These are phyloP conservation scores for Nesidiocoris tenuis DNA, from an alignment of 2,888 invertebrate species.

Conservation along the genomic window DNA sequence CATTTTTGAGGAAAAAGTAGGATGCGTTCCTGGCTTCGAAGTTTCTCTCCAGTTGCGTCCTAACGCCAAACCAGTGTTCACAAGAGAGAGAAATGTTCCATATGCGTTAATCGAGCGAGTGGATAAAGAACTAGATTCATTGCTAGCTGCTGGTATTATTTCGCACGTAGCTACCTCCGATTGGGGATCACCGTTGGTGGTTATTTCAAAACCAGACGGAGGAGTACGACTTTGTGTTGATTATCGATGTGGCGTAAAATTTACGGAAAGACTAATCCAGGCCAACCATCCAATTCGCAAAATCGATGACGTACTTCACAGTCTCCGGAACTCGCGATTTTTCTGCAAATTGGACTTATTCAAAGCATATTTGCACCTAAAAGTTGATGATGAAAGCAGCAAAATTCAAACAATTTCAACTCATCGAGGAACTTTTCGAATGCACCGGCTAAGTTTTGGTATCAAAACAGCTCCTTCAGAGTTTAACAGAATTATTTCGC, in stretches of 20 bases:
- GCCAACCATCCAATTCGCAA: constrained; percentile 47
- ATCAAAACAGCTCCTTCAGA: constrained; percentile 21
- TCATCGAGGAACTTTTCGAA: not conserved
- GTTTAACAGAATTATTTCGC: constrained; percentile 6
- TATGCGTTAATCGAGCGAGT: not conserved
- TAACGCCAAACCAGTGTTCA: constrained; percentile 16
- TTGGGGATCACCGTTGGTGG: constrained; percentile 12
- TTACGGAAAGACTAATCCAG: not conserved
- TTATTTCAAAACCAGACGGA: constrained; percentile 31
- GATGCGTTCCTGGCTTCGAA: not conserved
- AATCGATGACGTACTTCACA: constrained; percentile 29
- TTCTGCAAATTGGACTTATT: constrained; percentile 15
- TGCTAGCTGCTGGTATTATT: not conserved
- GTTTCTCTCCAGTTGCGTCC: not conserved
- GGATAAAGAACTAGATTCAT: not conserved
- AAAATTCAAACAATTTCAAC: constrained; percentile 11
- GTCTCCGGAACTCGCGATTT: constrained; percentile 1
- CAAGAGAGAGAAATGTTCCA: constrained; percentile 1
- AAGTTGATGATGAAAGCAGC: not conserved
- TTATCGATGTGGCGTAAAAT: constrained; percentile 9
- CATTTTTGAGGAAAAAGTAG: not conserved
- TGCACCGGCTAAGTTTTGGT: constrained; percentile 17
- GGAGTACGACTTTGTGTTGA: constrained; percentile 43
- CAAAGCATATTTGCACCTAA: constrained; percentile 11
- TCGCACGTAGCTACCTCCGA: constrained; percentile 2